Conservation (phyloP, 1,140 invertebrate genomes). For the Drepana arcuata region DNA sequence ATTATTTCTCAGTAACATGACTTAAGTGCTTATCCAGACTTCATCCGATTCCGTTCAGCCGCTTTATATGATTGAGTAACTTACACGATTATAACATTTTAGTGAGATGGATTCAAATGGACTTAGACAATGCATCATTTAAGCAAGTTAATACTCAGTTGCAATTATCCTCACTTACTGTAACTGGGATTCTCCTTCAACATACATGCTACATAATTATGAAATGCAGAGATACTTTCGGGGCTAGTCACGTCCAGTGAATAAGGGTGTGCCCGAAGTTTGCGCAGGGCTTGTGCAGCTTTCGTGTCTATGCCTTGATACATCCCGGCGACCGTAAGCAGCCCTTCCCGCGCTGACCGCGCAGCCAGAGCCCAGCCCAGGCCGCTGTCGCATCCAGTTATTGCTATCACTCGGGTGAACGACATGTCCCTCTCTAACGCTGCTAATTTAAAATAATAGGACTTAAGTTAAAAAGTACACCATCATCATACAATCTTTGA, state of each 20-base stretch:
- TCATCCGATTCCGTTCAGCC: too few species aligned
- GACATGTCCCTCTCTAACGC: constrained; percentile 19
- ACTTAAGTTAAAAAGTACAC: too few species aligned
- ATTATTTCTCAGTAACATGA: not conserved
- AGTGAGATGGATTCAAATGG: too few species aligned
- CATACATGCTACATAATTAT: constrained; percentile 44
- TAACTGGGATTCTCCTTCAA: constrained; percentile 60
- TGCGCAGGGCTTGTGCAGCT: constrained; percentile 36
- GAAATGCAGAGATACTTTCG: constrained; percentile 71
- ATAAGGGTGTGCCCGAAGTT: constrained; percentile 52
- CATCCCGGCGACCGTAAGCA: constrained; percentile 81
- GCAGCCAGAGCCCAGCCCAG: constrained; percentile 83
- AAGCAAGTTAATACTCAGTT: too few species aligned
- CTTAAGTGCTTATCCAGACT: constrained; percentile 1
- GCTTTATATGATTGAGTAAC: too few species aligned
- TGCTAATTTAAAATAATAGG: too few species aligned
- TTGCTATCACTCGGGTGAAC: constrained; percentile 73
- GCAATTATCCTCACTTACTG: constrained; percentile 60
- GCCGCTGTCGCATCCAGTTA: constrained; percentile 89
- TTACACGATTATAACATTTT: too few species aligned
- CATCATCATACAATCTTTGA: too few species aligned
- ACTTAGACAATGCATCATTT: too few species aligned
- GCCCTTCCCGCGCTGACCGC: constrained; percentile 73
- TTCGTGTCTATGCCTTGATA: constrained; percentile 69
- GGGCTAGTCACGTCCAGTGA: constrained; percentile 79